Evolutionary conservation across 2,113 vertebrate species (phyloP).

Genomic region (Cyphomyrus discorhynchus): DNA sequence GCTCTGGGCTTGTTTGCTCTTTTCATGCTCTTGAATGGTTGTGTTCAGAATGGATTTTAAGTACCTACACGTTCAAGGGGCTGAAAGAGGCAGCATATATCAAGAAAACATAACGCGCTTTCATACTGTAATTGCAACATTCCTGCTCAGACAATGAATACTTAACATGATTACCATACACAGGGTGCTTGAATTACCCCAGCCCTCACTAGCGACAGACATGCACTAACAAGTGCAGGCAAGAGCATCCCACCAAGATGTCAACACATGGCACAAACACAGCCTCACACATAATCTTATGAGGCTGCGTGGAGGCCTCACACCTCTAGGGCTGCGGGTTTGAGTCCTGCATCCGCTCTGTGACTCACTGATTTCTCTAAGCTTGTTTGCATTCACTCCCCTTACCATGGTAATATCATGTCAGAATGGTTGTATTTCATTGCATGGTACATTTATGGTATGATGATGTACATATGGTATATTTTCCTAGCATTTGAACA

Average conservation of each 20-base stretch:
- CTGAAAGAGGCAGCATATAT: neutral
- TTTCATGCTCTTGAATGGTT: neutral
- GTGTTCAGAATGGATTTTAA: slow-evolving; percentile 6
- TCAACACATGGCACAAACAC: neutral
- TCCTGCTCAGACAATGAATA: neutral
- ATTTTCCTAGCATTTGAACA: neutral
- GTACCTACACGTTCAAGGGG: neutral
- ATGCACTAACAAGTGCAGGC: neutral
- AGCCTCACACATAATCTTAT: neutral
- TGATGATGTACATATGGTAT: neutral
- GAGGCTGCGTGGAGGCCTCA: neutral
- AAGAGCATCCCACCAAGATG: neutral
- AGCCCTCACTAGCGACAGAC: neutral
- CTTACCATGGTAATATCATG: neutral
- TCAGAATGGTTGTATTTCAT: neutral
- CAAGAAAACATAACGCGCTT: neutral
- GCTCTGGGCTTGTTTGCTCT: neutral
- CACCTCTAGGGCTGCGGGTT: neutral
- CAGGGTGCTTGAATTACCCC: neutral
- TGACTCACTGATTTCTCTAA: neutral
- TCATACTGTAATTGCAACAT: neutral
- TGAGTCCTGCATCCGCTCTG: neutral
- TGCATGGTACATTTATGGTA: neutral
- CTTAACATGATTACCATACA: neutral
- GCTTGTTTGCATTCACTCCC: neutral